Evolutionary conservation across 2,888 invertebrate genomes (phyloP).

Genomic region (Brachyopa scutellaris): DNA sequence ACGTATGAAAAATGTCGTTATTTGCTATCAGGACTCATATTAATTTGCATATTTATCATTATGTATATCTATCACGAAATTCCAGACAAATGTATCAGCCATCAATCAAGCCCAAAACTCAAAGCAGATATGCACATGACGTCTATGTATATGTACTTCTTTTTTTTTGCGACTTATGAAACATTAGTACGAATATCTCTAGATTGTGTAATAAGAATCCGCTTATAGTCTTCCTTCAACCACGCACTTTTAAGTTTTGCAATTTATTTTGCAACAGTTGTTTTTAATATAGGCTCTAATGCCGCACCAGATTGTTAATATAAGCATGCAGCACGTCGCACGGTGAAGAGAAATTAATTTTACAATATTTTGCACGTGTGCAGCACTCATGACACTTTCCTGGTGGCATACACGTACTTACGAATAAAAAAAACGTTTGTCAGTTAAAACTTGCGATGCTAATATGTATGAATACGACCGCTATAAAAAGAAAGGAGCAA

Average conservation of each 20-base stretch:
- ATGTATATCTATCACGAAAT: too few species aligned
- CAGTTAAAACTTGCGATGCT: conserved; percentile 24
- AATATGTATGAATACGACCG: conserved; percentile 42
- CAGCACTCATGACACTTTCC: conserved; percentile 2
- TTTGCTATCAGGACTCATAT: too few species aligned
- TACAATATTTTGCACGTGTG: conserved; percentile 63
- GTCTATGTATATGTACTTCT: background rate
- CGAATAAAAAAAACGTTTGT: background rate
- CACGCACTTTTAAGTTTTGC: conserved; percentile 46
- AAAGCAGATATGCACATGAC: conserved; percentile 1
- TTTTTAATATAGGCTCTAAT: conserved; percentile 54
- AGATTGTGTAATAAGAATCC: conserved; percentile 9
- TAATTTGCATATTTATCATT: too few species aligned
- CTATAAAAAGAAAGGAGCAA: conserved; percentile 6
- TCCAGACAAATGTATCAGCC: background rate
- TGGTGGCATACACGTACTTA: background rate
- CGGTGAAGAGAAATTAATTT: conserved; percentile 58
- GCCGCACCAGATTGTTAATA: conserved; percentile 34
- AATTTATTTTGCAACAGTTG: conserved; percentile 62
- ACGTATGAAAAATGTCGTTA: too few species aligned
- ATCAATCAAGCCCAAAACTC: conserved; percentile 29
- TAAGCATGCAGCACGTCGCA: conserved; percentile 62
- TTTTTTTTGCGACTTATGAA: too few species aligned
- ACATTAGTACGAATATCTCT: too few species aligned
- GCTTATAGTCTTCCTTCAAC: conserved; percentile 5